These are phyloP conservation scores for Chrysopilus asiliformis DNA, from an alignment of 2,888 invertebrate species.

Conservation along the genomic window DNA sequence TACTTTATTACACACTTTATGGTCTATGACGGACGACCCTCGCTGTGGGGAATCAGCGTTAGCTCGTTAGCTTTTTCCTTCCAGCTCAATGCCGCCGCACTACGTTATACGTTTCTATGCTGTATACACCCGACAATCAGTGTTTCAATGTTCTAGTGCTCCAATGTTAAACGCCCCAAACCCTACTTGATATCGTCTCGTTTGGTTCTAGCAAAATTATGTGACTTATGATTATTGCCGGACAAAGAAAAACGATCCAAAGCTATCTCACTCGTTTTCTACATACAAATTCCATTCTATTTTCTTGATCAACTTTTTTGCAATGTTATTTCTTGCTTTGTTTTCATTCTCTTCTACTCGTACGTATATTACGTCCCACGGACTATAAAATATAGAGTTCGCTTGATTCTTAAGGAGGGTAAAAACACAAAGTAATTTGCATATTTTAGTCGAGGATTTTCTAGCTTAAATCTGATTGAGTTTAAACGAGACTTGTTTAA, in stretches of 20 bases:
- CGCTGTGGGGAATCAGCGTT: no score
- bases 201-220: neutral
- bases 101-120: no score
- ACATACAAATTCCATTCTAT: no score
- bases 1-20: slow-evolving; percentile 12
- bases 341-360: neutral
- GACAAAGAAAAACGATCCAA: slow-evolving; percentile 1
- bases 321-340: neutral
- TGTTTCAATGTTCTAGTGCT: no score
- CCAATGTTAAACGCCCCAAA: no score
- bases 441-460: slow-evolving; percentile 10
- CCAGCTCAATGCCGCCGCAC: no score
- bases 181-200: no score
- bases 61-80: no score
- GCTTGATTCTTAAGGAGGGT: no score
- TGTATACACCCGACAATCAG: no score
- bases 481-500: slow-evolving; percentile 10
- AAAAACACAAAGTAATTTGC: slow-evolving; percentile 11
- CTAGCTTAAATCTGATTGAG: slow-evolving; percentile 9
- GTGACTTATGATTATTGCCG: slow-evolving; percentile 10
- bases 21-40: slow-evolving; percentile 8
- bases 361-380: slow-evolving; percentile 1
- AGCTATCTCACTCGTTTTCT: no score
- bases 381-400: no score
- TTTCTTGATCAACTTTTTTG: neutral